Conservation (phyloP, 2,888 invertebrate species). For the Aplocera efformata region DNA sequence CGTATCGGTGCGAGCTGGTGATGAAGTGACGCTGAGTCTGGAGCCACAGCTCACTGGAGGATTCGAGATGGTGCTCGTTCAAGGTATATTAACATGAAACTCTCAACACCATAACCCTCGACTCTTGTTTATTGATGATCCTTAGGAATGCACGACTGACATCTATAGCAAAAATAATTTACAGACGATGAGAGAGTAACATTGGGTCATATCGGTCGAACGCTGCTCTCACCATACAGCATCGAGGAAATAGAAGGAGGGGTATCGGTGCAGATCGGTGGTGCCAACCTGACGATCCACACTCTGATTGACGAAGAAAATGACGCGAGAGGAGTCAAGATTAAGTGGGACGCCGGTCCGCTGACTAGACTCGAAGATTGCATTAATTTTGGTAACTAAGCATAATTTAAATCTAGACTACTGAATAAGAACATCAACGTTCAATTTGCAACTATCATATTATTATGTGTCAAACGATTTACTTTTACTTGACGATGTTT, state of each 20-base stretch:
- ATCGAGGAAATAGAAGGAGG: conserved; percentile 55
- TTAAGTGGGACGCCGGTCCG: conserved; percentile 54
- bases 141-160: too few species aligned
- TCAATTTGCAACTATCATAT: too few species aligned
- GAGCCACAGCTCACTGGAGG: conserved; percentile 65
- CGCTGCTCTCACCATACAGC: conserved; percentile 45
- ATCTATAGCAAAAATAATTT: too few species aligned
- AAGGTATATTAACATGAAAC: conserved; percentile 40
- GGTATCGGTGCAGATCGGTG: conserved; percentile 46
- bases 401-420: not conserved
- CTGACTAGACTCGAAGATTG: conserved; percentile 68
- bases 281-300: conserved; percentile 49
- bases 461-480: too few species aligned
- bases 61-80: conserved; percentile 46
- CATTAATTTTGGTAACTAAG: conserved; percentile 61
- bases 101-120: conserved; percentile 3
- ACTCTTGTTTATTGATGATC: not conserved
- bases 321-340: conserved; percentile 54
- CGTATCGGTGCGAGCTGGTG: conserved; percentile 39
- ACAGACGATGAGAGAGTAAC: conserved; percentile 41
- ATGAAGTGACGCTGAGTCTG: conserved; percentile 53
- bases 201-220: conserved; percentile 61
- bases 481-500: too few species aligned
- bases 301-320: conserved; percentile 47
- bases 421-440: not conserved